Base-by-base conservation (phyloP, 2,113 vertebrate species). In the Myxocyprinus asiaticus region DNA sequence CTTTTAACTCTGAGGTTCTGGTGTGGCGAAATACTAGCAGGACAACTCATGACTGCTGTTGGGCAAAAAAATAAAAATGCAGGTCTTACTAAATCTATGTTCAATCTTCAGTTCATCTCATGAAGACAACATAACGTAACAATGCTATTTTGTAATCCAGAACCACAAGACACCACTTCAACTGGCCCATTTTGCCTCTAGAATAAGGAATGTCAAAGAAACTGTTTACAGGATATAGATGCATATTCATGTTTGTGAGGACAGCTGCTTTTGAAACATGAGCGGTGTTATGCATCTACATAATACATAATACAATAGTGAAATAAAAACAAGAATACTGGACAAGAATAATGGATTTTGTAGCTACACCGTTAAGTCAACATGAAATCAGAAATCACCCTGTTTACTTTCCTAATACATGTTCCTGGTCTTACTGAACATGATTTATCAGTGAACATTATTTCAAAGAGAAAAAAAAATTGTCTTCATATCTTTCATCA, bases 1-100 rank as follows among this genome's bases (percentile, higher is more conserved):
- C 22, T 33, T 33, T 33, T 33, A 72, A 47, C 55, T 3, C n/a
- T 59, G 55, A 22, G 53, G 69, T 72, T 44, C n/a, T 4, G 10
- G 14, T 15, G 14, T 72, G 68, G 53, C n/a, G 17, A 72, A 72
- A 47, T 17, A 72, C 70, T 61, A 33, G 33, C 68, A 48, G 4
- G n/a, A 56, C 7, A 42, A n/a, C 2, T 58, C n/a, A 58, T 55
- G 2, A 8, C 5, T 5, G 47, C 51, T 12, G 1, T 5, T 55
- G 51, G 55, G 15, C 5, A 22, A 4, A 55, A 53, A 69, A 10
- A 6, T 33, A 33, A 33, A 2, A 22, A 67, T 70, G 51, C 67
- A 55, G 67, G 67, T 9, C 51, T 70, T 55, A 7, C 7, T 10
- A 4, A 55, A 33, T 33, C 22, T 33, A 33, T 3, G 22, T 33